Evolutionary conservation across 2,888 invertebrate genomes (phyloP), one percentile per base, ranked within the genome.

Genomic region (Hemicrepidius hirtus): DNA sequence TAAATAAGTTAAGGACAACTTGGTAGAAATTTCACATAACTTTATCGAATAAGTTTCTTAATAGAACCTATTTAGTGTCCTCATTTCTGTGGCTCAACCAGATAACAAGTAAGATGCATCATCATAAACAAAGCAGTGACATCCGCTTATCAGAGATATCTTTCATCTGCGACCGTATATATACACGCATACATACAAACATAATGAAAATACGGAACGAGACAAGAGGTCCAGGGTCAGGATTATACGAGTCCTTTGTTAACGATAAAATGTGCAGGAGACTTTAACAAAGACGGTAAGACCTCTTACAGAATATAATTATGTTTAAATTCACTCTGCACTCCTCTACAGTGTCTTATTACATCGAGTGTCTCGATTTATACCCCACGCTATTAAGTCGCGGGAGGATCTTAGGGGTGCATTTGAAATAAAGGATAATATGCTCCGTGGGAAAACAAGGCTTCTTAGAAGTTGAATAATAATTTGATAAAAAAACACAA

Each of bases 101-200:
- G 57, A 57, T 57, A 57, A 57, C 37, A 57, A 57, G 40, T 21
- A 57, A 57, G 57, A 57, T 57, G 57, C 37, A 57, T 57, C 57
- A 57, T 40, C 57, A 57, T 57, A 57, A 57, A 57, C 57, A 57
- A 57, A 57, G 57, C 57, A 37, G 57, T 57, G 57, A 57, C 57
- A 57, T 57, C 21, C 37, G 57, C 57, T 28, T 57, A 57, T 57
- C 57, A 3, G 32, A 18, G 20, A 35, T 57, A 57, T 57, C 57
- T 57, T 37, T 18, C 57, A 57, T 57, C 57, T 57, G 40, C 13
- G 37, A 57, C 32, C 35, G 37, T 13, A 57, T 13, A 18, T 50
- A 20, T 16, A 57, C 57, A 57, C 10, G 12, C 57, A 57, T 16
- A 57, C 57, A 37, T 16, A 37, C 37, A 57, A 37, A 57, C 57